These are phyloP conservation scores for Oxyscelio sp. DNA, from an alignment of 2,888 invertebrate genomes.

Conservation along the genomic window DNA sequence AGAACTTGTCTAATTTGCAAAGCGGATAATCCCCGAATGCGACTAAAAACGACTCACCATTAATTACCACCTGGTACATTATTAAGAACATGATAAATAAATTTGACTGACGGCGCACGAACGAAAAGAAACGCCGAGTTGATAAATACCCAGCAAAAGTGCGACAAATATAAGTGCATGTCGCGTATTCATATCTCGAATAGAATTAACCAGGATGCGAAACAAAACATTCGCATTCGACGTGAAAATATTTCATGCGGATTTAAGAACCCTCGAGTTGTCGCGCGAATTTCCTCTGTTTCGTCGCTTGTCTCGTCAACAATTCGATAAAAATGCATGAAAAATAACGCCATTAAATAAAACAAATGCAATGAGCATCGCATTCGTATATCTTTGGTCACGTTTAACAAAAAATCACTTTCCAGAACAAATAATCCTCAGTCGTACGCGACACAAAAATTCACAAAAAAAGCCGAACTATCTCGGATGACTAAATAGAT, in stretches of 20 bases:
- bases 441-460: conserved; percentile 18
- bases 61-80: conserved; percentile 63
- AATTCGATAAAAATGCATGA: conserved; percentile 56
- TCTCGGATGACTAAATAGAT: too few relatives aligned
- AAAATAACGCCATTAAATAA: conserved; percentile 12
- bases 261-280: conserved; percentile 57
- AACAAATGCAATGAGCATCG: conserved; percentile 35
- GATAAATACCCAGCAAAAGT: conserved; percentile 54
- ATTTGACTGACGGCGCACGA: conserved; percentile 55
- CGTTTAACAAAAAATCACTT: conserved; percentile 55
- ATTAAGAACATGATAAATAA: conserved; percentile 61
- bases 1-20: conserved; percentile 44
- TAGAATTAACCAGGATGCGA: conserved; percentile 64
- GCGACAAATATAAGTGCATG: conserved; percentile 35
- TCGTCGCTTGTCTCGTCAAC: conserved; percentile 26
- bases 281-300: conserved; percentile 42
- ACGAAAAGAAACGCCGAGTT: conserved; percentile 49
- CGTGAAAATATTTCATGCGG: conserved; percentile 61
- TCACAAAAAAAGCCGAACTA: conserved; percentile 12
- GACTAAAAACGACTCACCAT: conserved; percentile 45
- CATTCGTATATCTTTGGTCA: conserved; percentile 27
- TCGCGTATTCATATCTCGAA: conserved; percentile 44
- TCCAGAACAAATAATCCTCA: conserved; percentile 23
- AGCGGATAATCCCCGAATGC: conserved; percentile 37
- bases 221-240: conserved; percentile 65